Conservation (phyloP, 2,888 invertebrate genomes). For the Nemapogon koenigi region DNA sequence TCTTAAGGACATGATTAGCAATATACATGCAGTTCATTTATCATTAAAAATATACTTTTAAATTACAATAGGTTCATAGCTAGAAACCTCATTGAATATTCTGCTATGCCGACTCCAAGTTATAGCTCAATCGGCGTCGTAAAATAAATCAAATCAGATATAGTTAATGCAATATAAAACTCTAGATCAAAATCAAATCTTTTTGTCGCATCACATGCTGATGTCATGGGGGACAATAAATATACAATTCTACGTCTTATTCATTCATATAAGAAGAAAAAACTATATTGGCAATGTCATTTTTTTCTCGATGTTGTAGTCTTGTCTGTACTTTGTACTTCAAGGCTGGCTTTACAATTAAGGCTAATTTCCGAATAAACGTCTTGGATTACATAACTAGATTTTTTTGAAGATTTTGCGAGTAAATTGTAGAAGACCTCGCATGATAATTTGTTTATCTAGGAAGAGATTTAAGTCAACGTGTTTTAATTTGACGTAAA, state of each 20-base stretch:
- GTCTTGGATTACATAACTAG: too few relatives aligned
- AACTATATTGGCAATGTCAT: slow-evolving; percentile 1
- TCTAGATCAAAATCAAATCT: slow-evolving; percentile 2
- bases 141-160: neutral
- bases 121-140: neutral
- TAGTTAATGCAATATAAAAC: neutral
- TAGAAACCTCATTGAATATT: too few relatives aligned
- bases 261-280: slow-evolving; percentile 6
- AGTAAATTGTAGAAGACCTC: too few relatives aligned
- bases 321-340: neutral
- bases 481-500: too few relatives aligned
- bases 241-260: slow-evolving; percentile 5
- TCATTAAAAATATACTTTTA: too few relatives aligned
- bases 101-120: neutral
- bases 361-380: slow-evolving; percentile 9
- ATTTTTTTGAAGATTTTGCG: too few relatives aligned
- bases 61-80: too few relatives aligned
- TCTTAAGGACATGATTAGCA: too few relatives aligned
- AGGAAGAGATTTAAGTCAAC: too few relatives aligned
- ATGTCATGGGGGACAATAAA: slow-evolving; percentile 6
- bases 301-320: slow-evolving; percentile 3
- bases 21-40: too few relatives aligned
- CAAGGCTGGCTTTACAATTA: slow-evolving; percentile 6
- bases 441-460: too few relatives aligned
- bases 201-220: slow-evolving; percentile 5